Evolutionary conservation across 1,140 invertebrate species (phyloP), one percentile per base, ranked within the genome.

Genomic region (Drosophila gunungcola): DNA sequence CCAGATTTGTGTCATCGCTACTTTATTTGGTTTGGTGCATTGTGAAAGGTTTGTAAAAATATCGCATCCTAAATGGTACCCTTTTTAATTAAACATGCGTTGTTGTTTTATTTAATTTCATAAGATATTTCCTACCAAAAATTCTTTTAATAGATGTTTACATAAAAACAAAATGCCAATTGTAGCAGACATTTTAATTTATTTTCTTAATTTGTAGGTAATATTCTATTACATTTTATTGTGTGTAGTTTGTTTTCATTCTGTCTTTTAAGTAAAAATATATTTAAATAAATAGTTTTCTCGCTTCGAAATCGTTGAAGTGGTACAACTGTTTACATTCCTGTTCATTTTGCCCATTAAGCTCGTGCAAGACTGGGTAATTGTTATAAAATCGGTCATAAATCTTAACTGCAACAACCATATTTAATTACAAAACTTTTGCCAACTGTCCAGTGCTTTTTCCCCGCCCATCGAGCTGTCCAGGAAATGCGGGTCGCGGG

Each of bases 391-490:
- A 36, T 65, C n/a, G 32, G 41, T 45, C 61, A 78, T 86, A 83
- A 88, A 83, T 86, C 79, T 82, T 60, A 43, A 39, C 58, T 79
- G 70, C 78, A 69, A 55, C 60, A 72, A 64, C 48, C 58, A 69
- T 80, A 88, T 88, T 88, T 88, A 88, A 88, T 88, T 82, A 62
- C 73, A 39, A 60, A 85, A 85, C 38, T 82, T 81, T 85, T 57
- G 60, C 45, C 43, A 72, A 73, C 39, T 80, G 55, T 64, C 58
- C 39, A 29, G 32, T 13, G n/a, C 45, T 58, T 45, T 57, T 48
- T 16, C 0, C 32, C 13, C 13, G 9, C 10, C 13, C 9, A 4
- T 13, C 7, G 13, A 48, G 25, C 7, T 64, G 60, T 49, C 43
- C 60, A 41, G 38, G 42, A 63, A 27, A 64, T 27, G 36, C 34